A percentile compares a stretch with the other conserved stretches of the same genome.
Evolutionary conservation across 2,113 vertebrate species (phyloP).

Genomic region (Holacanthus passer): DNA sequence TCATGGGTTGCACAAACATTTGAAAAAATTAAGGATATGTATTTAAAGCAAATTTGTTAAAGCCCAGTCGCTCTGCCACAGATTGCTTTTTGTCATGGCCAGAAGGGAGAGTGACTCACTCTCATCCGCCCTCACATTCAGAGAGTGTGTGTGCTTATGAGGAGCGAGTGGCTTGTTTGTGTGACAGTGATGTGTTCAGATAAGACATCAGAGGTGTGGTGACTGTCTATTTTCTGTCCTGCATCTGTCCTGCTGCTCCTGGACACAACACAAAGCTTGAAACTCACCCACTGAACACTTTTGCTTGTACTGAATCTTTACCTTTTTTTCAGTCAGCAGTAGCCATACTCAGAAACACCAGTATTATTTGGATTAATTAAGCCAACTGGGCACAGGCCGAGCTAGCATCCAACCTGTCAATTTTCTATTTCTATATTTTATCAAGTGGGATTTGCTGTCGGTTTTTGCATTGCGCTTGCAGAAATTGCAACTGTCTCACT

Average conservation of each 20-base stretch:
- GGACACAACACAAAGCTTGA: conserved; percentile 27
- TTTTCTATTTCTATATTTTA: not conserved
- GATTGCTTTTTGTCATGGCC: conserved; percentile 59
- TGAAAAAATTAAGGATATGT: not conserved
- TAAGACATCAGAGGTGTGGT: conserved; percentile 73
- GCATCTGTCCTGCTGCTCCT: conserved; percentile 53
- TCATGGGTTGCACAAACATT: not conserved
- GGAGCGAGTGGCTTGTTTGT: conserved; percentile 57
- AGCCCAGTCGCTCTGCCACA: conserved; percentile 42
- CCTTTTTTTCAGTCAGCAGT: conserved; percentile 17
- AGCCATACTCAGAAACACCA: not conserved
- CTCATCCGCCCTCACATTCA: conserved; percentile 69
- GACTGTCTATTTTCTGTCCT: conserved; percentile 61
- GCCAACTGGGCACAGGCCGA: not conserved
- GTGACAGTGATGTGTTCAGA: conserved; percentile 70
- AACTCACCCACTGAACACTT: conserved; percentile 30
- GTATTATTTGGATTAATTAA: not conserved
- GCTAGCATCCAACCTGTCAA: not conserved
- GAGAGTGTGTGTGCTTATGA: conserved; percentile 45
- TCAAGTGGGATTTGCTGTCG: not conserved
- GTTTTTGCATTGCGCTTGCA: not conserved
- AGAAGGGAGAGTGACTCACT: conserved; percentile 76
- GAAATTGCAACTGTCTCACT: not conserved
- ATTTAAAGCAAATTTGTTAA: conserved; percentile 36
- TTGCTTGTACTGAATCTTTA: not conserved